Base-by-base conservation (phyloP, 1,140 invertebrate species). In the Odontomachus brunneus region DNA sequence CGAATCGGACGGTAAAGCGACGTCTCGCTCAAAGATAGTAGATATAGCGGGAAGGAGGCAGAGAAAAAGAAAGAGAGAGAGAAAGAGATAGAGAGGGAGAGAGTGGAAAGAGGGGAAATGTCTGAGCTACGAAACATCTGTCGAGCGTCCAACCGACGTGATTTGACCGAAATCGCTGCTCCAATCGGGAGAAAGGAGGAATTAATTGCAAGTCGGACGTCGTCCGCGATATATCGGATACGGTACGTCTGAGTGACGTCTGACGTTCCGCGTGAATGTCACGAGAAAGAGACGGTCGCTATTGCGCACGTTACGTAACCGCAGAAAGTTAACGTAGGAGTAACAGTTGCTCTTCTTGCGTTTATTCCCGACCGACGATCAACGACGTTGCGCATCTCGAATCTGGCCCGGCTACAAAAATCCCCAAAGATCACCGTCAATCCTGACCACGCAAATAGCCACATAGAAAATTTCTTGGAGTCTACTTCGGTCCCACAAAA, bases 111-210 rank as follows among this genome's bases (percentile, higher is more conserved):
- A 14, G 33, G 22, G 49, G n/a, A 55, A n/a, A 73, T 22, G 33
- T 71, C 48, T 44, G 15, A 57, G 55, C 51, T n/a, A 33, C 55
- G 55, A 60, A 69, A 78, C 33, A 57, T 12, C 29, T 78, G 63
- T 48, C 75, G 57, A 55, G 19, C 48, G 22, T 29, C 38, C 17
- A 29, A 78, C 22, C n/a, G 48, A 76, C 65, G 49, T 55, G 53
- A 80, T 71, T 71, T 80, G 44, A 69, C 69, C 51, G 22, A 78
- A 78, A 17, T 69, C 65, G n/a, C 75, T 59, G 55, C 65, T 78
- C 33, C 63, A 22, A 57, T 78, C 24, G n/a, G 12, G 29, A 71
- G 51, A 49, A 26, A 67, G 22, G 33, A 69, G n/a, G 2, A 80
- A 71, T 69, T 80, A 59, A 69, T 80, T 80, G 51, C 75, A 59